Conservation (phyloP, 2,888 invertebrate genomes). For the Allacma fusca region DNA sequence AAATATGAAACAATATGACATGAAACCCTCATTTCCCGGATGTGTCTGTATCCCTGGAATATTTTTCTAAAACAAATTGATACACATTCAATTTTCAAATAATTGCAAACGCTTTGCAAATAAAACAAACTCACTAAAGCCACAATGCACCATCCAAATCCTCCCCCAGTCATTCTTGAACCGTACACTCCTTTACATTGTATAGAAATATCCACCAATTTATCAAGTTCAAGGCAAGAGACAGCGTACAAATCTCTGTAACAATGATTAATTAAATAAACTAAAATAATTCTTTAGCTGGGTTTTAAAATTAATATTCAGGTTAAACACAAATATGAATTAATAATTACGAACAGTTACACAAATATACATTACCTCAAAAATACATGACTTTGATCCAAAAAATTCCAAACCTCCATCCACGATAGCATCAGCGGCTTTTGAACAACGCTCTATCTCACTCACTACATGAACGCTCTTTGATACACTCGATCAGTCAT, state of each 20-base stretch:
- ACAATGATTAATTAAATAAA: too few relatives aligned
- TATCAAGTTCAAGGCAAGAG: conserved; percentile 86
- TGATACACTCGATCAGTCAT: conserved; percentile 69
- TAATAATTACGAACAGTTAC: too few relatives aligned
- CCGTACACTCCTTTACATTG: conserved; percentile 83
- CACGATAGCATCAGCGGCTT: conserved; percentile 76
- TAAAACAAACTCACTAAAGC: conserved; percentile 76
- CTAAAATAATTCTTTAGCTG: too few relatives aligned
- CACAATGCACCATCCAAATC: conserved; percentile 91
- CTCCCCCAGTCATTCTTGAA: conserved; percentile 88
- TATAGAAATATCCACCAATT: conserved; percentile 78
- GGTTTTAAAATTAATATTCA: too few relatives aligned
- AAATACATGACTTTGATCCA: conserved; percentile 86
- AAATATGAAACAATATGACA: too few relatives aligned
- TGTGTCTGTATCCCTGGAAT: too few relatives aligned
- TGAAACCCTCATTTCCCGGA: too few relatives aligned
- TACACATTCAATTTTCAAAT: too few relatives aligned
- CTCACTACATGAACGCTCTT: conserved; percentile 84
- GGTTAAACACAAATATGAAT: too few relatives aligned
- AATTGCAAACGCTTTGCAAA: too few relatives aligned
- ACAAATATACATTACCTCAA: conserved; percentile 68
- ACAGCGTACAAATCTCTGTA: conserved; percentile 82
- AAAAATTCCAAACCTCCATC: conserved; percentile 75
- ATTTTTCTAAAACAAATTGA: too few relatives aligned
- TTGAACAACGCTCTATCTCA: conserved; percentile 81